These are phyloP conservation scores for Apis laboriosa DNA, from an alignment of 1,140 invertebrate genomes.

Conservation along the genomic window DNA sequence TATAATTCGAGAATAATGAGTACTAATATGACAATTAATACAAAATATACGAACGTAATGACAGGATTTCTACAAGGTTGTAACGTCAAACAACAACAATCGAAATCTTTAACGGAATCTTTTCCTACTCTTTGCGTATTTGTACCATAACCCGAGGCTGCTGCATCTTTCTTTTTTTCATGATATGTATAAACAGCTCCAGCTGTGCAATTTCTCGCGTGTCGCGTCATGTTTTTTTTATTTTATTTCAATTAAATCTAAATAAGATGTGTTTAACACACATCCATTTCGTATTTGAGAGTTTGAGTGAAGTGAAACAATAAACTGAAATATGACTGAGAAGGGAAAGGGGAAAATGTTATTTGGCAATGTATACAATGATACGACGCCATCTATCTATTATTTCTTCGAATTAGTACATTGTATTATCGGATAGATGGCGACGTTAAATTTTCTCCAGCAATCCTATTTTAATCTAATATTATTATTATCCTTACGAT, in stretches of 20 bases:
- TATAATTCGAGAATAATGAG: background rate
- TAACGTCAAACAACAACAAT: slow-evolving; percentile 97
- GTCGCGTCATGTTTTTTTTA: slow-evolving; percentile 89
- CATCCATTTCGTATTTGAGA: too few species aligned
- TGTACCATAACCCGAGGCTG: slow-evolving; percentile 94
- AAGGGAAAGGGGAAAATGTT: too few species aligned
- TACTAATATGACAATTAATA: background rate
- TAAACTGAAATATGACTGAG: too few species aligned
- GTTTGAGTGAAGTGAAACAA: too few species aligned
- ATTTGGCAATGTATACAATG: too few species aligned
- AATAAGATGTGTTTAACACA: too few species aligned
- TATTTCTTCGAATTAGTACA: too few species aligned
- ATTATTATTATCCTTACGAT: background rate
- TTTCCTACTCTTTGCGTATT: slow-evolving; percentile 93
- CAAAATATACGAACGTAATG: slow-evolving; percentile 84
- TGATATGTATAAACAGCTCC: slow-evolving; percentile 99
- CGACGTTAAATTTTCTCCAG: too few species aligned
- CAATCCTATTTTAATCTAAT: too few species aligned
- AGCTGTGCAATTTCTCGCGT: slow-evolving; percentile 98
- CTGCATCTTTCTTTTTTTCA: slow-evolving; percentile 98
- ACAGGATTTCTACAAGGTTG: slow-evolving; percentile 97
- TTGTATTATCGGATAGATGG: too few species aligned
- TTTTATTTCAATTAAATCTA: too few species aligned
- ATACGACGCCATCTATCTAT: too few species aligned
- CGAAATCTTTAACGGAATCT: slow-evolving; percentile 98